Evolutionary conservation across 1,140 invertebrate species (phyloP).

Genomic region (Drosophila nebulosa): DNA sequence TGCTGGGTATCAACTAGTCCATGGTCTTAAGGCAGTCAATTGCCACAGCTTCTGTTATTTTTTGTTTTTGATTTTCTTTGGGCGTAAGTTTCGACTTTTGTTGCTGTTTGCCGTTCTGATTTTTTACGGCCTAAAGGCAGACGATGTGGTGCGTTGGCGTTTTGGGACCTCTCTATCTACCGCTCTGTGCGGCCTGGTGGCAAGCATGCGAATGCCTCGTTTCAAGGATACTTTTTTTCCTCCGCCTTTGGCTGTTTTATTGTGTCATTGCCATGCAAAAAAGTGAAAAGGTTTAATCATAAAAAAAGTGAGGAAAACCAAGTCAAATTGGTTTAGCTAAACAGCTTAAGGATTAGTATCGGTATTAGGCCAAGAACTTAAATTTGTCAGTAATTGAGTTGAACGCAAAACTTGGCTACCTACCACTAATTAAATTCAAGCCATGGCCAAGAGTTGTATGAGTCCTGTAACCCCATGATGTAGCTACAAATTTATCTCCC

Average conservation of each 20-base stretch:
- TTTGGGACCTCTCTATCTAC: conserved; percentile 18
- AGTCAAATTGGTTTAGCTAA: conserved; percentile 21
- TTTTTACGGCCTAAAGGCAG: conserved; percentile 62
- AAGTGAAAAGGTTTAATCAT: conserved; percentile 69
- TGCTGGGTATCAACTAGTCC: conserved; percentile 12
- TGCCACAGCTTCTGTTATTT: conserved; percentile 3
- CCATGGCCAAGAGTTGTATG: not conserved
- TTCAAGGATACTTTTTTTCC: conserved; percentile 50
- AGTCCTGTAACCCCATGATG: not conserved
- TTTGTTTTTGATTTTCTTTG: conserved; percentile 24
- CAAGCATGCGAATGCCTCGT: conserved; percentile 55
- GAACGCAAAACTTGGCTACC: not conserved
- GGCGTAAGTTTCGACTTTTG: conserved; percentile 14
- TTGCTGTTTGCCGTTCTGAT: conserved; percentile 16
- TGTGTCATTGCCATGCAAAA: conserved; percentile 69
- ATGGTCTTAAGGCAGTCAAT: too few species aligned
- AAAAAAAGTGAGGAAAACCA: too few species aligned
- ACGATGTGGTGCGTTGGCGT: conserved; percentile 50
- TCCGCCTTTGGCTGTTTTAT: conserved; percentile 56
- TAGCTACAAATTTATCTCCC: not conserved
- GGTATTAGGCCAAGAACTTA: not conserved
- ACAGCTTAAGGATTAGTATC: not conserved
- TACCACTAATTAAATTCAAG: not conserved
- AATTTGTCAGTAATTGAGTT: not conserved
- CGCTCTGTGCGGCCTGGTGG: conserved; percentile 11